A percentile compares a stretch with the other conserved stretches of the same genome.
These are phyloP conservation scores for Pontoporia blainvillei DNA, from an alignment of 2,113 vertebrate genomes.

Conservation along the genomic window DNA sequence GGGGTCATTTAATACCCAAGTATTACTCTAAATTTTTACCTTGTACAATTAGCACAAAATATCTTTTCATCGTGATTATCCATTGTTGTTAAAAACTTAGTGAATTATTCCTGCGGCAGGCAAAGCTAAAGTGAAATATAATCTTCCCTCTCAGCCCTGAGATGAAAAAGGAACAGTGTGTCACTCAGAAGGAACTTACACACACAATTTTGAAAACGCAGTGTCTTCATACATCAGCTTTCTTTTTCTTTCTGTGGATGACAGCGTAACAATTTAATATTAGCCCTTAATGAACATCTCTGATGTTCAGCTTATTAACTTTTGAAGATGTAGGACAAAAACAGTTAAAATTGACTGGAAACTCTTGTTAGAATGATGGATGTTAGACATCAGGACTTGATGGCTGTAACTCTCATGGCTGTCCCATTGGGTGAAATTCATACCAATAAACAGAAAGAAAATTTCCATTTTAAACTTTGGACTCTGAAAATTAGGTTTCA, in stretches of 20 bases:
- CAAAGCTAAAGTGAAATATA: not conserved
- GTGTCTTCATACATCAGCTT: not conserved
- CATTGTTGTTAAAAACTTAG: not conserved
- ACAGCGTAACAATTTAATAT: not conserved
- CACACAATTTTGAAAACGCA: not conserved
- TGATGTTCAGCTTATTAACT: not conserved
- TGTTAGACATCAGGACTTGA: not conserved
- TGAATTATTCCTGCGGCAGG: not conserved
- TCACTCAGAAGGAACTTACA: not conserved
- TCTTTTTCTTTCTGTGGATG: not conserved
- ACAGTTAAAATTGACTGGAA: not conserved
- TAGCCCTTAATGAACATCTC: not conserved
- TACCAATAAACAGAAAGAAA: not conserved
- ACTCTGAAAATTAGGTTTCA: not conserved
- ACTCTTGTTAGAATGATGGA: not conserved
- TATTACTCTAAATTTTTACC: not conserved
- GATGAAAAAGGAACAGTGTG: not conserved
- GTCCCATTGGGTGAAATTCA: not conserved
- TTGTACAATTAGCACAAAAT: not conserved
- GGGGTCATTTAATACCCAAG: no score
- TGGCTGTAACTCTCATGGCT: not conserved
- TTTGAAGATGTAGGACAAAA: not conserved
- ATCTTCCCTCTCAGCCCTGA: not conserved
- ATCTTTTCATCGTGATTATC: not conserved
- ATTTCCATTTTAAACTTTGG: not conserved